Evolutionary conservation across 2,888 invertebrate species (phyloP).

Genomic region (Chloroclysta siterata): DNA sequence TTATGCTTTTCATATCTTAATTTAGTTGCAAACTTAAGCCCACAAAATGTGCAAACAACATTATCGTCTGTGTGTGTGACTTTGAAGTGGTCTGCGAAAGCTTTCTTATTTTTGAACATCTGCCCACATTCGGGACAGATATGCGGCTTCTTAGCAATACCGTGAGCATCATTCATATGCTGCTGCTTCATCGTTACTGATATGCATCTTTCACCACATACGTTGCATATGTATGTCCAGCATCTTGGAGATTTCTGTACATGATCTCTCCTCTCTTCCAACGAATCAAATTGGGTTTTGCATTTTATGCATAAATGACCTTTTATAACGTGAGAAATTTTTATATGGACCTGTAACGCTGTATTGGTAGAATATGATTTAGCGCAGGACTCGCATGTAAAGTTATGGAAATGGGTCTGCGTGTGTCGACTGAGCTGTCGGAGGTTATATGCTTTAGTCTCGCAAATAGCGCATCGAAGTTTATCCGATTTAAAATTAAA

Average conservation of each 20-base stretch:
- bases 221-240: constrained; percentile 33
- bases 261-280: constrained; percentile 45
- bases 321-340: constrained; percentile 28
- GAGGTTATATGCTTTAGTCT: constrained; percentile 44
- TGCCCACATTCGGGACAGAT: constrained; percentile 67
- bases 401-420: constrained; percentile 50
- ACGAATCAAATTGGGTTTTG: constrained; percentile 43
- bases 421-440: constrained; percentile 53
- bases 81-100: constrained; percentile 53
- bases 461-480: constrained; percentile 48
- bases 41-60: constrained; percentile 69
- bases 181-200: constrained; percentile 64
- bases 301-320: constrained; percentile 47
- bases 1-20: constrained; percentile 69
- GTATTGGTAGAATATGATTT: constrained; percentile 48
- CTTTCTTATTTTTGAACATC: constrained; percentile 61
- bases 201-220: constrained; percentile 69
- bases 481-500: constrained; percentile 46
- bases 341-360: constrained; percentile 46
- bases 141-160: constrained; percentile 58
- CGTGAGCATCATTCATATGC: constrained; percentile 64
- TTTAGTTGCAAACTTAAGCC: constrained; percentile 67
- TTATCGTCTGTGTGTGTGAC: constrained; percentile 71
- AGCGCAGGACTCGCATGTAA: constrained; percentile 55
- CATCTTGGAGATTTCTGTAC: constrained; percentile 19